Percentiles rank a stretch among this genome's conserved stretches.
Conservation (phyloP, 2,888 invertebrate species). For the Agrochola lychnidis region DNA sequence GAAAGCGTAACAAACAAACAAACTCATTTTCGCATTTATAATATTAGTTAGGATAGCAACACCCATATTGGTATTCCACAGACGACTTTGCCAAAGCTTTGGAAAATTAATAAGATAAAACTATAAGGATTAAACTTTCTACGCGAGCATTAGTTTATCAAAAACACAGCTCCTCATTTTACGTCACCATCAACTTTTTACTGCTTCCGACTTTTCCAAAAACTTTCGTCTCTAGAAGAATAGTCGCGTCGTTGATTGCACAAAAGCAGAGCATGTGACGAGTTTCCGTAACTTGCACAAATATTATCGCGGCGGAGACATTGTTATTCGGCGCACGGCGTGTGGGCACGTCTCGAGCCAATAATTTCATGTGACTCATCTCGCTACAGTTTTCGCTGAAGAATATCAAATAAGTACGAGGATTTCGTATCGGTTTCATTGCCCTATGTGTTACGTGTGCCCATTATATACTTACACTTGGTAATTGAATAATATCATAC, state of each 20-base stretch:
- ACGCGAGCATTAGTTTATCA: not conserved
- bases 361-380: constrained; percentile 88
- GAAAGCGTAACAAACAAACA: too few species aligned
- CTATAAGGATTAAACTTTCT: not conserved
- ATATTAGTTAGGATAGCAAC: constrained; percentile 2
- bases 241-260: constrained; percentile 46
- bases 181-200: not conserved
- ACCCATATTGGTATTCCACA: constrained; percentile 78
- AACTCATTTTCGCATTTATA: too few species aligned
- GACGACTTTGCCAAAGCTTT: not conserved
- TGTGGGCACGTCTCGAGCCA: constrained; percentile 85
- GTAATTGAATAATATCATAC: constrained; percentile 8
- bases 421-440: constrained; percentile 61
- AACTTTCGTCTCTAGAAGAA: constrained; percentile 18
- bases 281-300: constrained; percentile 53
- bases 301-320: constrained; percentile 42
- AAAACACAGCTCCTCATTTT: not conserved
- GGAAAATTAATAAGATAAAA: not conserved
- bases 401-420: constrained; percentile 83
- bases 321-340: constrained; percentile 82
- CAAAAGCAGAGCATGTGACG: constrained; percentile 47
- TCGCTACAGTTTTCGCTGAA: constrained; percentile 84
- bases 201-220: not conserved
- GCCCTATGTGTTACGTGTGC: constrained; percentile 18
- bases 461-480: not conserved